Percentiles rank a stretch among this genome's conserved stretches.
Conservation (phyloP, 2,888 invertebrate genomes). For the Stratiomys singularior region DNA sequence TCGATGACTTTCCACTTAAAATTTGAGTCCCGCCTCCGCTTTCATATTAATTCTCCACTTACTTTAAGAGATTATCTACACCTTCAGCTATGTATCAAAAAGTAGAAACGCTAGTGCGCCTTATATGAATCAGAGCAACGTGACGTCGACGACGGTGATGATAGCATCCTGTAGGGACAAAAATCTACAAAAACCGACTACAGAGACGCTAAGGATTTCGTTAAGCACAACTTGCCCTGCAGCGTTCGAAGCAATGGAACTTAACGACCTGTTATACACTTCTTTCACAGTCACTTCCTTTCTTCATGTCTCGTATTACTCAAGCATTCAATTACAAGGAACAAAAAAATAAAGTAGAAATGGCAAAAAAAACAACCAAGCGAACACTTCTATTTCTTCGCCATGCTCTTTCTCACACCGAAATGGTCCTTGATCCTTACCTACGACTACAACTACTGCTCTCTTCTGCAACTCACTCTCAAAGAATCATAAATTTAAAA, state of each 20-base stretch:
- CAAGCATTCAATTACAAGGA: conserved; percentile 43
- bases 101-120: neutral
- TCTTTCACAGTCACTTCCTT: conserved; percentile 30
- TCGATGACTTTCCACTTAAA: conserved; percentile 10
- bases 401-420: neutral
- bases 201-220: conserved; percentile 17
- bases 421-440: conserved; percentile 3
- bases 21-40: conserved; percentile 25
- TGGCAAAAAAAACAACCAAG: neutral
- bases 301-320: conserved; percentile 41
- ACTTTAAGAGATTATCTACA: conserved; percentile 38
- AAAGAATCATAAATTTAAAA: conserved; percentile 42
- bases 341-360: conserved; percentile 2
- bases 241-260: conserved; percentile 21
- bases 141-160: neutral
- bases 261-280: conserved; percentile 40
- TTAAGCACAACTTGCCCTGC: neutral
- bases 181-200: conserved; percentile 14
- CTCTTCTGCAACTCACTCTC: neutral
- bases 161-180: neutral
- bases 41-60: conserved; percentile 13
- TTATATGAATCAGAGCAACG: neutral
- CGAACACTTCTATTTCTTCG: neutral
- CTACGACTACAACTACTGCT: neutral
- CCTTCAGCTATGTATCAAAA: conserved; percentile 38